phyloP scores from a whole-genome alignment of 2,888 invertebrate genomes.

The Apamea epomidion region DNA sequence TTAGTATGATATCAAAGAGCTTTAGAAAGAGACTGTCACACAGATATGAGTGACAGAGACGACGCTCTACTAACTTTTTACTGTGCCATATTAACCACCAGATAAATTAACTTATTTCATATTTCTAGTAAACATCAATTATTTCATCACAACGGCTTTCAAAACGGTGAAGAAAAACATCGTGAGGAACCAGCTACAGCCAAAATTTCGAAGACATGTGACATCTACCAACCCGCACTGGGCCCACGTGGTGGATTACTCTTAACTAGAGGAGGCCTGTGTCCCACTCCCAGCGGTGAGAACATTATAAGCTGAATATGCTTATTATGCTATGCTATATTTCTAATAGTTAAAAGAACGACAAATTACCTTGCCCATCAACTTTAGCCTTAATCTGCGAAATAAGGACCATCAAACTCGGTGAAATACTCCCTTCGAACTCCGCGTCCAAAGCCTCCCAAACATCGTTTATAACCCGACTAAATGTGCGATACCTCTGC shows the following conservation, averaged over 20 bases:
- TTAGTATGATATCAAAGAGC: neutral
- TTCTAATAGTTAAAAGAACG: neutral
- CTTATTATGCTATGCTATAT: neutral
- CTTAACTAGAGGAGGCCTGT: neutral
- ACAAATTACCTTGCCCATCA: constrained; percentile 79
- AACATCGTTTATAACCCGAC: constrained; percentile 87
- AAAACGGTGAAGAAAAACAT: no score
- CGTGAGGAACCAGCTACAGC: neutral
- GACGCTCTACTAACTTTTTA: no score
- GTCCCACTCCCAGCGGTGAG: neutral
- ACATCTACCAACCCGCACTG: neutral
- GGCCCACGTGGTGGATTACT: neutral
- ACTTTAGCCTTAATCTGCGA: constrained; percentile 88
- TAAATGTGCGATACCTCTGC: constrained; percentile 91
- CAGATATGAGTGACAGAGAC: neutral
- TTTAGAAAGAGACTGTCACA: neutral
- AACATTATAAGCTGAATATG: neutral
- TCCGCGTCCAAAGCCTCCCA: constrained; percentile 89
- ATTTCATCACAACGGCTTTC: no score
- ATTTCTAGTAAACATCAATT: no score
- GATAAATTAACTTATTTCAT: no score
- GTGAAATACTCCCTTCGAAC: constrained; percentile 89
- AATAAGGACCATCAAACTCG: constrained; percentile 91
- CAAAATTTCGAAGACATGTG: neutral
- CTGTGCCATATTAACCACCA: no score